Base-by-base conservation (phyloP, 2,113 vertebrate genomes). In the Cervus canadensis region DNA sequence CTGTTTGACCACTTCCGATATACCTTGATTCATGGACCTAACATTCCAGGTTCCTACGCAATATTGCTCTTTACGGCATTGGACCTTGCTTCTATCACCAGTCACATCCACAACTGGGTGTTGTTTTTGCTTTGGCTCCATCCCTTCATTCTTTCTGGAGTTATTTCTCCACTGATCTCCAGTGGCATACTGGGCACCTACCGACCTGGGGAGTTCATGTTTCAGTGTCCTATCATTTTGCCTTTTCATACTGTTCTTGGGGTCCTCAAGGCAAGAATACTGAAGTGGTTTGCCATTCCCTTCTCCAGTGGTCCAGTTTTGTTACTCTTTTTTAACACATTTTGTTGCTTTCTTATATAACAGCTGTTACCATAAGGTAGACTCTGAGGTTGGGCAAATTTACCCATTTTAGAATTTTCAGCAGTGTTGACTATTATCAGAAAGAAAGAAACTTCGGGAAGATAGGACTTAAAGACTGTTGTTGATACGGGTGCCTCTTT, bases 271-370 rank as follows among this genome's bases (percentile, higher is more conserved):
- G 2, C 17, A 71, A 1, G 64, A 71, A 12, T 5, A 3, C n/a
- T 71, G 10, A 71, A 71, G n/a, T 12, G n/a, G n/a, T 6, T 3
- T 71, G 67, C 67, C n/a, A 12, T 40, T 71, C 19, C n/a, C 19
- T 71, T 40, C 2, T 40, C n/a, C 67, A 71, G 67, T 71, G 5
- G 2, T 40, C 67, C 67, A 40, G 67, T 71, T 71, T 23, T 40
- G n/a, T 71, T 71, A 23, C 67, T 71, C 67, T 71, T 40, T 12
- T 71, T 3, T 13, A 40, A 40, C n/a, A 71, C 7, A 28, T 83
- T 64, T 64, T 93, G 33, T 93, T 91, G 48, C 33, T 92, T 86
- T 89, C 7, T 96, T 74, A 30, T 57, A 30, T 43, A 91, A 91
- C 25, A 88, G 56, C 9, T 97, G 15, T 89, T 85, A 50, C 10